Base-by-base conservation (phyloP, 2,888 invertebrate genomes). In the Drosophila kambysellisi region DNA sequence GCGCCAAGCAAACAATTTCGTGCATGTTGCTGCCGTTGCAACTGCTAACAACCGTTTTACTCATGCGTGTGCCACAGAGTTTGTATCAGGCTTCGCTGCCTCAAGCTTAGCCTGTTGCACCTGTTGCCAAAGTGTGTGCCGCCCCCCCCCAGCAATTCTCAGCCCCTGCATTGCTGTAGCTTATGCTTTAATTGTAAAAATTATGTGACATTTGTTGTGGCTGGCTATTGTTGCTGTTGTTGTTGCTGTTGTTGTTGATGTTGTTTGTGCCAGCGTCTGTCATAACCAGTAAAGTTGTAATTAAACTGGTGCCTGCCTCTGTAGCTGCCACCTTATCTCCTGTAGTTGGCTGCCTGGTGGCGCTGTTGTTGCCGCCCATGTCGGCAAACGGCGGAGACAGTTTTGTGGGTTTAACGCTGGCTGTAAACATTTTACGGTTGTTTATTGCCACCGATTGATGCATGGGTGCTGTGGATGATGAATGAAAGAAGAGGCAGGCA, bases 111-210 rank as follows among this genome's bases (percentile, higher is more conserved):
- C 76, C 70, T 74, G 80, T 82, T 86, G 76, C 87, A 84, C 86
- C 84, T 82, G 89, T 76, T 79, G 69, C 74, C 71, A 65, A 63
- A 68, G 70, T 59, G 62, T 70, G 51, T 64, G 35, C 57, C 35
- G 46, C 51, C 17, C 30, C 25, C 32, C 35, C 15, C 50, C 33
- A 37, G 29, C 53, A 59, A 39, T 29, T 35, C 17, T 9, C 20
- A n/a, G 12, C 30, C 30, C 41, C 65, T 75, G 76, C 81, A 64
- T 58, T 79, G 88, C 85, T 76, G 83, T 78, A 85, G 85, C 82
- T 82, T 87, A 82, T 87, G 86, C 84, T 86, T 89, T 87, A 88
- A 87, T 89, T 87, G 87, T 89, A 75, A 70, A 87, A 88, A 89
- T 89, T 84, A 87, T 89, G 87, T 83, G 89, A 88, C 89, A 89